Evolutionary conservation across 2,888 invertebrate species (phyloP).

Genomic region (Tubulanus polymorphus): DNA sequence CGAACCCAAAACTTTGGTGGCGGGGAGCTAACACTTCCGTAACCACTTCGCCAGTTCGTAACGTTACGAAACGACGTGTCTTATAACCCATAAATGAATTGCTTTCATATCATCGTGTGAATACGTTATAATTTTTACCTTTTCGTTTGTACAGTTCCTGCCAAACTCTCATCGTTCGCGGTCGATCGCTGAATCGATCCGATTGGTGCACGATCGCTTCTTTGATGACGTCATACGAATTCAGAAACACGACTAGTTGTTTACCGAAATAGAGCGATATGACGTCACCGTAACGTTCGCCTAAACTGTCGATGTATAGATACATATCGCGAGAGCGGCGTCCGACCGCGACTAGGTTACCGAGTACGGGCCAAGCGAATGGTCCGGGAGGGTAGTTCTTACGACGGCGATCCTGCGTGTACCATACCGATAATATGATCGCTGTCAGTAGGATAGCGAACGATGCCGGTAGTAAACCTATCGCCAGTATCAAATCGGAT

Average conservation of each 20-base stretch:
- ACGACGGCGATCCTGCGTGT: background rate
- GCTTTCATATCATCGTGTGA: too few relatives aligned
- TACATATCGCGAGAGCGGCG: background rate
- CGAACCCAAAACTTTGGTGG: too few relatives aligned
- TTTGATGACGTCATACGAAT: background rate
- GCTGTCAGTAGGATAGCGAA: too few relatives aligned
- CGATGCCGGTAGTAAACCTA: too few relatives aligned
- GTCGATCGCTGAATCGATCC: background rate
- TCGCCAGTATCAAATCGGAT: too few relatives aligned
- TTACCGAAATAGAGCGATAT: background rate
- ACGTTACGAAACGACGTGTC: too few relatives aligned
- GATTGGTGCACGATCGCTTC: background rate
- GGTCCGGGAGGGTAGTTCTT: background rate
- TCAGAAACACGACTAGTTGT: background rate
- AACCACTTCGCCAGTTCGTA: too few relatives aligned
- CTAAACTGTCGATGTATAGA: background rate
- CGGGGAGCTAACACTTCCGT: too few relatives aligned
- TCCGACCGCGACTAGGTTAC: background rate
- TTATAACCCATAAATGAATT: too few relatives aligned
- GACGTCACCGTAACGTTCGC: background rate
- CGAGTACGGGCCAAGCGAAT: background rate
- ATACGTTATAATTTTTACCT: too few relatives aligned
- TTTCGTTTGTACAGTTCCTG: background rate
- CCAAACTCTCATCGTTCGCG: background rate
- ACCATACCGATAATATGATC: too few relatives aligned